Evolutionary conservation across 2,113 vertebrate genomes (phyloP).

Genomic region (Apteryx mantelli): DNA sequence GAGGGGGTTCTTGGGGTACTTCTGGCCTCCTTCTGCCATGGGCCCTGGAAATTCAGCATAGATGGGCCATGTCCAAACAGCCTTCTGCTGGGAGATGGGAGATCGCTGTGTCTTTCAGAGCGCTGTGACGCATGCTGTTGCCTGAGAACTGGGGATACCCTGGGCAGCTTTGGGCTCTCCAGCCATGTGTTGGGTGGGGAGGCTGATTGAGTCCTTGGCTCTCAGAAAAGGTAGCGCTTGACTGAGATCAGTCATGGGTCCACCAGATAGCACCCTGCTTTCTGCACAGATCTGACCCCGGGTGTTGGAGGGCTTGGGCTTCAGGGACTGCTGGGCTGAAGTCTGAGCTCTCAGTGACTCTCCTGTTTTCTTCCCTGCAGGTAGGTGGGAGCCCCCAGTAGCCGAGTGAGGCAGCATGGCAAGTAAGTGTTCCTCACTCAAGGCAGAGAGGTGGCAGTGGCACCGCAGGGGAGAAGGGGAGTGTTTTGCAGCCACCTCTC

Average conservation of each 20-base stretch:
- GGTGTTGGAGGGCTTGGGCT: background rate
- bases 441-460: background rate
- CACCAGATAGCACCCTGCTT: background rate
- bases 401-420: slow-evolving; percentile 72
- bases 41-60: too few relatives aligned
- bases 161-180: background rate
- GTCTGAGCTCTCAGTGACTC: background rate
- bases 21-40: background rate
- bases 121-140: background rate
- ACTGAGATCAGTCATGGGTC: fast-evolving
- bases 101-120: too few relatives aligned
- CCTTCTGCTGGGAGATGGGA: background rate
- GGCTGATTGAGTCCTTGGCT: background rate
- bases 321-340: background rate
- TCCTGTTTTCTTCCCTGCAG: slow-evolving; percentile 68
- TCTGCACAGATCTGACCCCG: background rate
- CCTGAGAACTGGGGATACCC: background rate
- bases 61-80: background rate
- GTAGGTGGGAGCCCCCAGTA: slow-evolving; percentile 37
- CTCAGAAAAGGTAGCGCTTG: background rate
- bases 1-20: background rate
- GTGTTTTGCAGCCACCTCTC: background rate
- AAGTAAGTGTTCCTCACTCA: slow-evolving; percentile 69
- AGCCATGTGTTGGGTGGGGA: background rate
- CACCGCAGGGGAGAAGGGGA: background rate